Evolutionary conservation across 2,888 invertebrate species (phyloP), one percentile per base, ranked within the genome.

Genomic region (Drosophila pegasa): DNA sequence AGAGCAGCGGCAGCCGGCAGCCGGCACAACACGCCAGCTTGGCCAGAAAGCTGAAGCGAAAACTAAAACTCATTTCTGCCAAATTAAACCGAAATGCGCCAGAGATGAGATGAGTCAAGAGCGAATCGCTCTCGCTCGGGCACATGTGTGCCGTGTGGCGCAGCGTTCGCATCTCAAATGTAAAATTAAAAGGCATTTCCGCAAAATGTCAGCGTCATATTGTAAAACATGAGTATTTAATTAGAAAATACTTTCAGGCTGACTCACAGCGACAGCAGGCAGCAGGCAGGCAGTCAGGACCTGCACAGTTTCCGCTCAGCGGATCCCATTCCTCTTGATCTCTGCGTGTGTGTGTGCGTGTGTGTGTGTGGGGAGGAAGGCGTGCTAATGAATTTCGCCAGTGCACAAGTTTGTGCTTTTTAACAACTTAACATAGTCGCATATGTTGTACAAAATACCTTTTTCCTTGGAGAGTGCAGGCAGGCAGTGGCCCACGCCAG

Each of bases 151-250:
- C 40, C 14, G 2, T 14, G 14, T 2, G 14, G 18, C 12, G 48
- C 48, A 56, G 58, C 41, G 54, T 45, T 65, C 65, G 64, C 81
- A 74, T 80, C 82, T 83, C 78, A 78, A 81, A 83, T 80, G 83
- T 80, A 78, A 88, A 89, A 89, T 90, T 87, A 88, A 89, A 88
- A 89, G 85, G 88, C 83, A 88, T 88, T 90, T 89, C 90, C 90
- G 83, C 79, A 82, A 80, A 85, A 85, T 88, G 88, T 88, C 75
- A 86, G 89, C 85, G 82, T 84, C 90, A 89, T 89, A 89, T 89
- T 89, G 89, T 88, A 80, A 89, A 89, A 90, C 89, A 89, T 80
- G 89, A 86, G 81, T 79, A 88, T 89, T 89, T 89, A 89, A 89
- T 89, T 90, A 90, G 89, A 90, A 88, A 87, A 89, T 87, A 79